Evolutionary conservation across 2,113 vertebrate species (phyloP).

Genomic region (Melierax canorus): DNA sequence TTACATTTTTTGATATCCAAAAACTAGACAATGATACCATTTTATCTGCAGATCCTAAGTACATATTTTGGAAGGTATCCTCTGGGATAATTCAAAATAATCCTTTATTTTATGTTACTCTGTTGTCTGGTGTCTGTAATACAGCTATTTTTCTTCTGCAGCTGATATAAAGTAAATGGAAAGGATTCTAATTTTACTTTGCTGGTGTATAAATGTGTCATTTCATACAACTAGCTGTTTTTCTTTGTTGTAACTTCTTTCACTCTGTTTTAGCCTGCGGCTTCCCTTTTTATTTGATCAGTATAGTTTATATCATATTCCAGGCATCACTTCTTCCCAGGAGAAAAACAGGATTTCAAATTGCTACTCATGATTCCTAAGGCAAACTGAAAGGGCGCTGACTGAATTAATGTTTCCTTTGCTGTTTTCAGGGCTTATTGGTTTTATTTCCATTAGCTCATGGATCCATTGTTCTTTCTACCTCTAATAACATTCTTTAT

Average conservation of each 20-base stretch:
- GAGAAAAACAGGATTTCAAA: constrained; percentile 76
- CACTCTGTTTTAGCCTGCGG: constrained; percentile 72
- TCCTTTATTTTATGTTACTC: constrained; percentile 47
- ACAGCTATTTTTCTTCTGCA: constrained; percentile 63
- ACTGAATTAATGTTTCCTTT: constrained; percentile 76
- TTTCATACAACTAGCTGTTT: constrained; percentile 77
- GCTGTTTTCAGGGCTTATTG: constrained; percentile 65
- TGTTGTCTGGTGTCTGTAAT: constrained; percentile 44
- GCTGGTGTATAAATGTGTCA: constrained; percentile 72
- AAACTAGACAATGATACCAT: neutral
- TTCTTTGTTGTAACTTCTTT: constrained; percentile 78
- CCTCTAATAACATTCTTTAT: constrained; percentile 44
- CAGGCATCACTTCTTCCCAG: constrained; percentile 72
- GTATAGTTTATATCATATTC: constrained; percentile 79
- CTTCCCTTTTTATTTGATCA: constrained; percentile 80
- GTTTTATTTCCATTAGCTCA: constrained; percentile 72
- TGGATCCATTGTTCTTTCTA: constrained; percentile 42
- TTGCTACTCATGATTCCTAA: constrained; percentile 73
- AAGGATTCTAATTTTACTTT: constrained; percentile 75
- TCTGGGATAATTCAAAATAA: constrained; percentile 44
- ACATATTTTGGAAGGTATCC: neutral
- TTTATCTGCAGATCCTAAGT: neutral
- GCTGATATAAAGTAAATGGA: constrained; percentile 61
- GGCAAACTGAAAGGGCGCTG: constrained; percentile 64
- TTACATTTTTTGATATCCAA: neutral